Conservation (phyloP, 2,888 invertebrate species). For the Cremastinae sp. region DNA sequence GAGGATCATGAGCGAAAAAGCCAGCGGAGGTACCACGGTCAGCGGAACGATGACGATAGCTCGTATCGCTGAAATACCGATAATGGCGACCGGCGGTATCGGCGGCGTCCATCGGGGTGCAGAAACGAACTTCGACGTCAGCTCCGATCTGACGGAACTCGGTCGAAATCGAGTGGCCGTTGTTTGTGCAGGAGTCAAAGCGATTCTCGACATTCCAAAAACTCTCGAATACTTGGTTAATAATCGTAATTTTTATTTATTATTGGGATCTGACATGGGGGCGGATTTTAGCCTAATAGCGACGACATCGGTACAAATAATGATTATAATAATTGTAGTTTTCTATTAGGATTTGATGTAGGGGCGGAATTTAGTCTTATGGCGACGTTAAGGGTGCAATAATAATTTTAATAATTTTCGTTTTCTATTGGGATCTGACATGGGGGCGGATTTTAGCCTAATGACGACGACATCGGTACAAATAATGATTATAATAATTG, state of each 20-base stretch:
- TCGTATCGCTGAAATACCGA: conserved; percentile 88
- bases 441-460: too few relatives aligned
- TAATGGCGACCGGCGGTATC: conserved; percentile 97
- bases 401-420: too few relatives aligned
- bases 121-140: conserved; percentile 93
- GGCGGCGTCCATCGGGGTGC: conserved; percentile 97
- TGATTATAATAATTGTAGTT: too few relatives aligned
- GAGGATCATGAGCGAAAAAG: conserved; percentile 85
- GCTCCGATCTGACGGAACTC: conserved; percentile 96
- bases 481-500: too few relatives aligned
- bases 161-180: conserved; percentile 93
- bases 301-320: too few relatives aligned
- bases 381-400: too few relatives aligned
- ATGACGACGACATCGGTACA: too few relatives aligned
- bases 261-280: too few relatives aligned
- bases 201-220: conserved; percentile 96
- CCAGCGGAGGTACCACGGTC: conserved; percentile 97
- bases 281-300: too few relatives aligned
- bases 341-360: too few relatives aligned
- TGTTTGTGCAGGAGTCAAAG: conserved; percentile 97
- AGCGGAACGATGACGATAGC: conserved; percentile 95
- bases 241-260: conserved; percentile 57
- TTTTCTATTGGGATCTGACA: too few relatives aligned
- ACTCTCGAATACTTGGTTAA: conserved; percentile 95
- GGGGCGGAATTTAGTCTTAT: too few relatives aligned